Percentiles rank a stretch among this genome's conserved stretches.
phyloP scores from a whole-genome alignment of 2,113 vertebrate species.

The Nannospalax galili region DNA sequence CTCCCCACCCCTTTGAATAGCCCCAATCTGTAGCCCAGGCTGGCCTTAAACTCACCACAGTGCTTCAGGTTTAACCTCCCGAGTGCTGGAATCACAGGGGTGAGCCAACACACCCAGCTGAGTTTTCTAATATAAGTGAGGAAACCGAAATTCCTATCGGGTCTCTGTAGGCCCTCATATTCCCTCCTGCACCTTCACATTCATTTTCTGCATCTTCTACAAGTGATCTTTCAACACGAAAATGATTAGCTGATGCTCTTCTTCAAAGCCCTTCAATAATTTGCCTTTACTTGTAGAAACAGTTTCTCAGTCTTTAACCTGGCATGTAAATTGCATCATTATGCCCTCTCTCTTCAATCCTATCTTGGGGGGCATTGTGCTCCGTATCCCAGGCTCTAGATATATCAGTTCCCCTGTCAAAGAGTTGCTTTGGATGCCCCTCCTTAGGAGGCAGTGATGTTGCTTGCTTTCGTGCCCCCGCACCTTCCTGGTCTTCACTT shows the following conservation, averaged over 20 bases:
- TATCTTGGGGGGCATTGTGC: not conserved
- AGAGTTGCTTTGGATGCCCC: no score
- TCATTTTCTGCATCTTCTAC: not conserved
- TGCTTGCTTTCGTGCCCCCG: not conserved
- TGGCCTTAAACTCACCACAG: not conserved
- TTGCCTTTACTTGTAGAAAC: not conserved
- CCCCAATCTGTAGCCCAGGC: not conserved
- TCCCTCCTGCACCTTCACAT: not conserved
- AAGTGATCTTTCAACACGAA: conserved; percentile 4
- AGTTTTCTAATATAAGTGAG: not conserved
- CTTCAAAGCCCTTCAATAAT: not conserved
- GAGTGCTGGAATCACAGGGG: not conserved
- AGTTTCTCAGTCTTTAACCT: not conserved
- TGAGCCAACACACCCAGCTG: not conserved
- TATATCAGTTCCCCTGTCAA: not conserved
- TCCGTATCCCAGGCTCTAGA: not conserved
- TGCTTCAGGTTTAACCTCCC: not conserved
- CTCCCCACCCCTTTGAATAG: no score
- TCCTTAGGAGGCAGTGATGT: not conserved
- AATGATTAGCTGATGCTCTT: not conserved
- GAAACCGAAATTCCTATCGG: not conserved
- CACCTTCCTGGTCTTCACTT: not conserved
- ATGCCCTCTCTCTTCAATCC: not conserved
- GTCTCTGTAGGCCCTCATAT: not conserved
- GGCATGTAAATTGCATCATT: not conserved